phyloP scores from a whole-genome alignment of 2,113 vertebrate genomes.

The Syrrhaptes paradoxus region DNA sequence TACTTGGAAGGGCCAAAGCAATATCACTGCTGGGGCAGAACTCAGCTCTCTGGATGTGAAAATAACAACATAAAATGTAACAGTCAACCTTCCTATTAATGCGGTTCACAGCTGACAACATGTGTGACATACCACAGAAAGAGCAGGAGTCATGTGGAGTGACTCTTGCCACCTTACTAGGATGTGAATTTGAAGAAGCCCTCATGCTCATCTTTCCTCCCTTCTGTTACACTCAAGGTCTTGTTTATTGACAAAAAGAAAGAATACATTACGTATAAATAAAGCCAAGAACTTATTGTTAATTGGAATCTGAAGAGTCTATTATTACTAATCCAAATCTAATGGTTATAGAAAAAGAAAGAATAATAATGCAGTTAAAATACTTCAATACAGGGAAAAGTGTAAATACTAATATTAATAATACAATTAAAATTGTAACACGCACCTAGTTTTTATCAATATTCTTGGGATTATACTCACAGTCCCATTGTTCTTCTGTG shows the following conservation, averaged over 20 bases:
- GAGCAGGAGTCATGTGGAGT: background rate
- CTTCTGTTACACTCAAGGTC: background rate
- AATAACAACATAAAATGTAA: background rate
- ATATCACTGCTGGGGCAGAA: background rate
- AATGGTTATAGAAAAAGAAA: background rate
- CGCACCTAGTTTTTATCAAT: background rate
- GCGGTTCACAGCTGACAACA: background rate
- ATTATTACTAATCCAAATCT: background rate
- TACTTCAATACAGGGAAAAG: background rate
- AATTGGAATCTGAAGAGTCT: background rate
- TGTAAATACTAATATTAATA: background rate
- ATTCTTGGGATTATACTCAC: background rate
- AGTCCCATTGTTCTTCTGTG: background rate
- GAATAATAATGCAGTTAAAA: background rate
- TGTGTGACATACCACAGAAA: fast-evolving
- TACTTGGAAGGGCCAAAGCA: background rate
- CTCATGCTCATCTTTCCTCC: background rate
- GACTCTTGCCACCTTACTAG: background rate
- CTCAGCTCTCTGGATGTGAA: background rate
- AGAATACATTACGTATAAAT: background rate
- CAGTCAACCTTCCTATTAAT: background rate
- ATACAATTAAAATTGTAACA: background rate
- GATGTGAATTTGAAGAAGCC: background rate
- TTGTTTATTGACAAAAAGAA: background rate
- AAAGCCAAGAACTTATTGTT: background rate